Percentiles rank a stretch among this genome's conserved stretches.
phyloP scores from a whole-genome alignment of 2,113 vertebrate species.

The Hippoglossus stenolepis region DNA sequence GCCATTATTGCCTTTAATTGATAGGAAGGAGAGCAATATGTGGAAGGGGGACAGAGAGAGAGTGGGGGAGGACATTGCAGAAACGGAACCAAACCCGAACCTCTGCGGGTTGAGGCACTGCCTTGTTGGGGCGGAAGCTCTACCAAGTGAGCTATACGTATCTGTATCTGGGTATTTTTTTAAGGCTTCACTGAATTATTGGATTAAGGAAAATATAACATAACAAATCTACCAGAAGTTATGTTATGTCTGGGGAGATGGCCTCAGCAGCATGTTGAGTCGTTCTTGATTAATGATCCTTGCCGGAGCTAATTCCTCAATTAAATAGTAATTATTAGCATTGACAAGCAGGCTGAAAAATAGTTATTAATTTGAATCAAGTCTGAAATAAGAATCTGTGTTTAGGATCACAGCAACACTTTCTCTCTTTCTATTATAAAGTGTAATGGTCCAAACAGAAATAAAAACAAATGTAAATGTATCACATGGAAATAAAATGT shows the following conservation, averaged over 20 bases:
- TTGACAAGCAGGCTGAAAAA: conserved; percentile 32
- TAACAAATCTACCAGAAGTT: not conserved
- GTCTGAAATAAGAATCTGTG: not conserved
- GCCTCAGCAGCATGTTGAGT: not conserved
- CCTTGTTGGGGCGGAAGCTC: no score
- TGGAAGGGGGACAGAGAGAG: no score
- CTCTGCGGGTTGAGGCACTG: no score
- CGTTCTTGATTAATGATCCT: not conserved
- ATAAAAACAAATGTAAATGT: not conserved
- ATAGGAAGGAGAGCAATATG: no score
- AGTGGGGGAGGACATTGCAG: no score
- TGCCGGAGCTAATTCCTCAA: not conserved
- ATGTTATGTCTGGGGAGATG: not conserved
- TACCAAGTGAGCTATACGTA: no score
- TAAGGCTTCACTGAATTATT: no score
- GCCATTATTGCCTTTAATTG: no score
- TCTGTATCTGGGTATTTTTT: no score
- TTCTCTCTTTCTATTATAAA: no score
- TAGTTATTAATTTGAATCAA: conserved; percentile 9
- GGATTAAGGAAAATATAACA: no score
- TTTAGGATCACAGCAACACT: not conserved
- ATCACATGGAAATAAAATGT: not conserved
- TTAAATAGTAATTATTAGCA: conserved; percentile 8
- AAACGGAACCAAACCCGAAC: no score
- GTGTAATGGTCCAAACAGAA: not conserved